Conservation (phyloP, 2,888 invertebrate genomes). For the Leistus spinibarbis region DNA sequence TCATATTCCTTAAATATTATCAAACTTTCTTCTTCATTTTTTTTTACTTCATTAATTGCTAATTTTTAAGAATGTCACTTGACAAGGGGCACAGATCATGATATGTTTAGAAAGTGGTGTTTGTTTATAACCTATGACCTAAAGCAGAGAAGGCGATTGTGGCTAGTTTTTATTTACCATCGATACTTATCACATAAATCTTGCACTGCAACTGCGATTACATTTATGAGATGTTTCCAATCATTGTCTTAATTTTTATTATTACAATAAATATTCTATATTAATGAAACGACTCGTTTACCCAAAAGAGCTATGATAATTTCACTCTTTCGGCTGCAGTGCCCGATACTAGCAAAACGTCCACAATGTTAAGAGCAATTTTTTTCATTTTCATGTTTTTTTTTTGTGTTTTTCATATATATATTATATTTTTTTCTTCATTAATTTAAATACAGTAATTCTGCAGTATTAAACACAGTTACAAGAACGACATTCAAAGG, state of each 20-base stretch:
- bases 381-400: slow-evolving; percentile 30
- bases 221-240: slow-evolving; percentile 25
- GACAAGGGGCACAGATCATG: slow-evolving; percentile 80
- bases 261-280: not conserved
- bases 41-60: slow-evolving; percentile 54
- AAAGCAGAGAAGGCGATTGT: slow-evolving; percentile 63
- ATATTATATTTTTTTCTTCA: slow-evolving; percentile 44
- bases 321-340: slow-evolving; percentile 22
- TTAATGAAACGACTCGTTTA: not conserved
- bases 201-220: slow-evolving; percentile 38
- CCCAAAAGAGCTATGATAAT: not conserved
- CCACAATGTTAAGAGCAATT: slow-evolving; percentile 52
- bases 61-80: slow-evolving; percentile 63
- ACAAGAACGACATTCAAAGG: slow-evolving; percentile 59
- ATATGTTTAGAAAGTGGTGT: slow-evolving; percentile 79
- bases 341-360: slow-evolving; percentile 44
- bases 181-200: slow-evolving; percentile 56
- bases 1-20: slow-evolving; percentile 59
- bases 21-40: slow-evolving; percentile 52
- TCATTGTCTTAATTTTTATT: slow-evolving; percentile 20
- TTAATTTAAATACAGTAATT: slow-evolving; percentile 50
- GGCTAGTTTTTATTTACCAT: slow-evolving; percentile 56
- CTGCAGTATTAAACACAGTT: slow-evolving; percentile 56
- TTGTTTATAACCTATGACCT: slow-evolving; percentile 63
- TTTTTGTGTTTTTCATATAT: not conserved